Percentiles rank a stretch among this genome's conserved stretches.
Evolutionary conservation across 1,140 invertebrate species (phyloP).

Genomic region (Parasteatoda tepidariorum): DNA sequence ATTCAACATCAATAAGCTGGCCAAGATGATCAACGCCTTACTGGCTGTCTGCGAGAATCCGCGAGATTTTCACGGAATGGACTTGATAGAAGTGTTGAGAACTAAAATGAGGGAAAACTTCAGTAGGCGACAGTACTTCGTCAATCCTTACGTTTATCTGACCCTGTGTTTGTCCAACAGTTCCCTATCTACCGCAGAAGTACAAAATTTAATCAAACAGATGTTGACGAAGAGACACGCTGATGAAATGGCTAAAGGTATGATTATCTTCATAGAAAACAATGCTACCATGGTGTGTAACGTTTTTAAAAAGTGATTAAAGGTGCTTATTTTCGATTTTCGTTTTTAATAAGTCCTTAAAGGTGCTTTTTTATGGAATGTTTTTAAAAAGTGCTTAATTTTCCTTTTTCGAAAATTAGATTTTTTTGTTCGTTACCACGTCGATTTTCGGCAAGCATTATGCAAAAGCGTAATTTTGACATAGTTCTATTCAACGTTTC

Average conservation of each 20-base stretch:
- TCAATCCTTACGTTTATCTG: slow-evolving; percentile 7
- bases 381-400: too few species aligned
- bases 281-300: too few species aligned
- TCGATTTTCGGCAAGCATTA: too few species aligned
- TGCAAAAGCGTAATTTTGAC: too few species aligned
- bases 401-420: too few species aligned
- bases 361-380: too few species aligned
- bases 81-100: neutral
- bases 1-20: neutral
- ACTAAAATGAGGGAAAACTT: neutral
- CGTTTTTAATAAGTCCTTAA: too few species aligned
- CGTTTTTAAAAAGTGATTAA: too few species aligned
- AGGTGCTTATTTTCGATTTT: too few species aligned
- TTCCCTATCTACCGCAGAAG: neutral
- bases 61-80: neutral
- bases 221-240: neutral
- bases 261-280: neutral
- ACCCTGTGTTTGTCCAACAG: neutral
- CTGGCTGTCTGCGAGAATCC: slow-evolving; percentile 26
- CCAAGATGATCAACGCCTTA: slow-evolving; percentile 1
- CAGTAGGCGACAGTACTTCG: neutral
- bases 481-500: too few species aligned
- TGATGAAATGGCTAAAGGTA: neutral
- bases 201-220: neutral
- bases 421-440: too few species aligned